phyloP scores from a whole-genome alignment of 2,888 invertebrate genomes.

The Subacronicta megacephala region DNA sequence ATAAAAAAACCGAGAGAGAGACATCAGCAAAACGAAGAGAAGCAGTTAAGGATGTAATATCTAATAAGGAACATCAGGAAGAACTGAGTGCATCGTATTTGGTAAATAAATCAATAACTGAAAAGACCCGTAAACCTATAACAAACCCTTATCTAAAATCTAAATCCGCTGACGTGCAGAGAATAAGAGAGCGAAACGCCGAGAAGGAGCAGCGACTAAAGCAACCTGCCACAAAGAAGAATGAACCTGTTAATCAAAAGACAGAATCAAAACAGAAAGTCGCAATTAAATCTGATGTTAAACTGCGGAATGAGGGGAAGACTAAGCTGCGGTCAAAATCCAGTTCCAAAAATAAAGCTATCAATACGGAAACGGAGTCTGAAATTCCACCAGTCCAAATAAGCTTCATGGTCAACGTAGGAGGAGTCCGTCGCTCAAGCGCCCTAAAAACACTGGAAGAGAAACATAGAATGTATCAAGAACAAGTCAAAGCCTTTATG shows the following conservation, averaged over 20 bases:
- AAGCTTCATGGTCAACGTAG: slow-evolving; percentile 80
- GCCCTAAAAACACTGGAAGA: slow-evolving; percentile 78
- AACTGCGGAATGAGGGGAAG: slow-evolving; percentile 21
- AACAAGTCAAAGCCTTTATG: slow-evolving; percentile 77
- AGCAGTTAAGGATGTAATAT: slow-evolving; percentile 44
- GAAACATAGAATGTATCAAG: slow-evolving; percentile 82
- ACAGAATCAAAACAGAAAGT: slow-evolving; percentile 37
- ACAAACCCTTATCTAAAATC: slow-evolving; percentile 65
- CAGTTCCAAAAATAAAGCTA: slow-evolving; percentile 62
- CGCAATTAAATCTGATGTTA: slow-evolving; percentile 31
- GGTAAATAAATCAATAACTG: slow-evolving; percentile 71
- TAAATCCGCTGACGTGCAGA: slow-evolving; percentile 68
- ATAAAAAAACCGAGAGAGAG: slow-evolving; percentile 64
- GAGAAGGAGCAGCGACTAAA: slow-evolving; percentile 41
- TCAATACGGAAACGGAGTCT: slow-evolving; percentile 61
- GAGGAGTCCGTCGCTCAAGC: slow-evolving; percentile 73
- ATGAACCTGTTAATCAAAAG: slow-evolving; percentile 20
- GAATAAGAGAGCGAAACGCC: slow-evolving; percentile 45
- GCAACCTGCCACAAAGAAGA: slow-evolving; percentile 38
- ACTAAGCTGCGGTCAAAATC: slow-evolving; percentile 60
- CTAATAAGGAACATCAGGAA: slow-evolving; percentile 43
- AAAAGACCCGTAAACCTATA: slow-evolving; percentile 57
- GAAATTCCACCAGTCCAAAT: slow-evolving; percentile 76
- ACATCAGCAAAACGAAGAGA: slow-evolving; percentile 50
- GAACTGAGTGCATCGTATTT: slow-evolving; percentile 71